A percentile compares a stretch with the other conserved stretches of the same genome.
Evolutionary conservation across 2,797 vertebrate species (phyloP).

Genomic region (Ctenopoma multispine): DNA sequence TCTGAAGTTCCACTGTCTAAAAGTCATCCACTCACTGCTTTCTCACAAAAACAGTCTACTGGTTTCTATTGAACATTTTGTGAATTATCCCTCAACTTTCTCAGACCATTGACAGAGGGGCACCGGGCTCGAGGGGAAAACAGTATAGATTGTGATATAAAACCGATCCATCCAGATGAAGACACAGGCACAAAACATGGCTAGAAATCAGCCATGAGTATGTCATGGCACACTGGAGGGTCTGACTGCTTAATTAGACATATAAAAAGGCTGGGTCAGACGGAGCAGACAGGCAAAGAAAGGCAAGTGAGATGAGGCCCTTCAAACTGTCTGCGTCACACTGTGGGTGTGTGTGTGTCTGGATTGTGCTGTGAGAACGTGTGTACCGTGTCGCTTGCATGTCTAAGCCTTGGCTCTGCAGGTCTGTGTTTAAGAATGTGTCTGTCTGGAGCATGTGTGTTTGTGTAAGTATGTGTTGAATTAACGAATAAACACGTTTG

Average conservation of each 20-base stretch:
- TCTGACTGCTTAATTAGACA: constrained; percentile 85
- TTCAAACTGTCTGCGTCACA: constrained; percentile 81
- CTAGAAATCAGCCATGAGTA: constrained; percentile 79
- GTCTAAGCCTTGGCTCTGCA: constrained; percentile 64
- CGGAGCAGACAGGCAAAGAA: constrained; percentile 82
- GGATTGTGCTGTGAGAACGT: constrained; percentile 70
- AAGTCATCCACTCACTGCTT: constrained; percentile 65
- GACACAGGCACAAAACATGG: constrained; percentile 76
- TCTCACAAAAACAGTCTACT: constrained; percentile 65
- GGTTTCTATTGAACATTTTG: constrained; percentile 57
- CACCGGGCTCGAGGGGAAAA: constrained; percentile 63
- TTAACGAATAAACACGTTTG: constrained; percentile 3
- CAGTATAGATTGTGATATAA: constrained; percentile 75
- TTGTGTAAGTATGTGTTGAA: constrained; percentile 17
- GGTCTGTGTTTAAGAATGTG: constrained; percentile 59
- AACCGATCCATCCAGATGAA: constrained; percentile 69
- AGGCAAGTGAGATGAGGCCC: constrained; percentile 82
- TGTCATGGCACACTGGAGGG: constrained; percentile 81
- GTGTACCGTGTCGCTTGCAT: constrained; percentile 65
- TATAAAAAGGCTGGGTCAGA: constrained; percentile 80
- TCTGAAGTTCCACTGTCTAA: constrained; percentile 45
- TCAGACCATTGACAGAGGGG: constrained; percentile 56
- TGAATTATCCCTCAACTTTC: constrained; percentile 65
- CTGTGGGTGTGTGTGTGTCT: constrained; percentile 68
- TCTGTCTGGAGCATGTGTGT: constrained; percentile 46